Conservation (phyloP, 2,888 invertebrate genomes). For the Herminia tarsipennalis region DNA sequence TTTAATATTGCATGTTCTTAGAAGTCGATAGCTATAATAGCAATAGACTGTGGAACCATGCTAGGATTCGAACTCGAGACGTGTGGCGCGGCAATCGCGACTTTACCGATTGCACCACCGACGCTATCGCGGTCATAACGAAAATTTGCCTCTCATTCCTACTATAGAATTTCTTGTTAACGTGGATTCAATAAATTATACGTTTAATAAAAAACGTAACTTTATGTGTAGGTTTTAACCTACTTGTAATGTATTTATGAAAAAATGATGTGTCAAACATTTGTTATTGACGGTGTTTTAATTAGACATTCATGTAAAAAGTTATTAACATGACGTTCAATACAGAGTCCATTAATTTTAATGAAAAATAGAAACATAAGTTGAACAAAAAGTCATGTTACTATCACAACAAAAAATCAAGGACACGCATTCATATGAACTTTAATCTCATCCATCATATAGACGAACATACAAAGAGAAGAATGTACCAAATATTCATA, state of each 20-base stretch:
- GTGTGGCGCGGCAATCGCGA: background rate
- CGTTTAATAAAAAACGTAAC: constrained; percentile 1
- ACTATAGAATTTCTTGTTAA: no score
- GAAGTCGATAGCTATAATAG: constrained; percentile 67
- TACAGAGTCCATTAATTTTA: constrained; percentile 32
- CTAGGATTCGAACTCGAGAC: constrained; percentile 61
- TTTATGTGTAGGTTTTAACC: no score
- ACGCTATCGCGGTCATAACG: background rate
- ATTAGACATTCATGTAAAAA: constrained; percentile 27
- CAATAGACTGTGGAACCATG: constrained; percentile 77
- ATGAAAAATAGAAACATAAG: constrained; percentile 33
- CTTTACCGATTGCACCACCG: constrained; percentile 14
- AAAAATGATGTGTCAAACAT: constrained; percentile 18
- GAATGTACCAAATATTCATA: constrained; percentile 64
- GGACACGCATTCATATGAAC: constrained; percentile 31
- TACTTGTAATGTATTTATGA: constrained; percentile 3
- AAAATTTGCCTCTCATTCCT: constrained; percentile 23
- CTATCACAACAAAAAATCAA: constrained; percentile 42
- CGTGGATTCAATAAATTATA: constrained; percentile 12
- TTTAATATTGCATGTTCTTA: constrained; percentile 76
- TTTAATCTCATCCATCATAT: constrained; percentile 45
- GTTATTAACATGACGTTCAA: constrained; percentile 25
- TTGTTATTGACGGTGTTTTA: constrained; percentile 21
- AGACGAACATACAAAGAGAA: constrained; percentile 43
- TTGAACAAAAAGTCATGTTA: constrained; percentile 33